These are phyloP conservation scores for Hycleus phaleratus DNA, from an alignment of 1,140 invertebrate species.

Conservation along the genomic window DNA sequence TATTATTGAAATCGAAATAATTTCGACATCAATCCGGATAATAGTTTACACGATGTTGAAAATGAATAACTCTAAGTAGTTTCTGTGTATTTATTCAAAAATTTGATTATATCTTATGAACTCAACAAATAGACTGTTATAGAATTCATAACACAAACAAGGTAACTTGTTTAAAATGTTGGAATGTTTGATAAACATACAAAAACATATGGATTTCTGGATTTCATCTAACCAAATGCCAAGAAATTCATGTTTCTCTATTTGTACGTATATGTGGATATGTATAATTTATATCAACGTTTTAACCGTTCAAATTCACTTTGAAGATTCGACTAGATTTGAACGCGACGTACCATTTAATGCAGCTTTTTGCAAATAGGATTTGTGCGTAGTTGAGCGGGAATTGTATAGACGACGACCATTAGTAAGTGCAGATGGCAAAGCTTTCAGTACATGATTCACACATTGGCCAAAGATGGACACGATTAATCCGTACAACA, in stretches of 20 bases:
- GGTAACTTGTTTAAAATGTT: slow-evolving; percentile 32
- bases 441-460: slow-evolving; percentile 34
- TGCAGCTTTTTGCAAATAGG: slow-evolving; percentile 19
- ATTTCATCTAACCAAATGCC: slow-evolving; percentile 27
- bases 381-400: slow-evolving; percentile 23
- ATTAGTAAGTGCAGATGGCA: slow-evolving; percentile 34
- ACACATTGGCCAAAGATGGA: slow-evolving; percentile 33
- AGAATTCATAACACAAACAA: slow-evolving; percentile 37
- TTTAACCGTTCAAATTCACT: neutral
- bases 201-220: slow-evolving; percentile 40
- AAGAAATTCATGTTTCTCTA: neutral
- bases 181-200: slow-evolving; percentile 39
- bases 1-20: slow-evolving; percentile 10
- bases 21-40: slow-evolving; percentile 9
- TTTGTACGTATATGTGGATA: neutral
- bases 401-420: slow-evolving; percentile 12
- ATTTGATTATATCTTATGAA: slow-evolving; percentile 36
- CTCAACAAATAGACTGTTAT: slow-evolving; percentile 34
- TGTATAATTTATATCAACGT: slow-evolving; percentile 17
- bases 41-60: slow-evolving; percentile 6
- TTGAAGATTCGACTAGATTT: too few relatives aligned
- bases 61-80: slow-evolving; percentile 8
- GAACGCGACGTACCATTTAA: too few relatives aligned
- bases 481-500: slow-evolving; percentile 8
- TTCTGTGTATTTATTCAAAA: slow-evolving; percentile 35